These are phyloP conservation scores for Datnioides undecimradiatus DNA, from an alignment of 2,113 vertebrate species.

Conservation along the genomic window DNA sequence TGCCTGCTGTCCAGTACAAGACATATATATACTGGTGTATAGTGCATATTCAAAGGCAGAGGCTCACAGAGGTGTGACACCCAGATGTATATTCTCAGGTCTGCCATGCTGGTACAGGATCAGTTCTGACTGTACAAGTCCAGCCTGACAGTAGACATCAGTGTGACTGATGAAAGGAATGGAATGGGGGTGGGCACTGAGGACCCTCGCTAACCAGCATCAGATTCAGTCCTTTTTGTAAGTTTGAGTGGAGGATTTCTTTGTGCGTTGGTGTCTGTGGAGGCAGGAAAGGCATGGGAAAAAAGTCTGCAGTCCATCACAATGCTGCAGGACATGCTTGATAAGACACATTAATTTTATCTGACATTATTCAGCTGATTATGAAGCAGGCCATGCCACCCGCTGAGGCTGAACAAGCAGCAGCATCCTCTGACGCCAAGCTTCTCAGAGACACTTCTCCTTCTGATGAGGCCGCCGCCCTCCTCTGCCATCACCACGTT, in stretches of 20 bases:
- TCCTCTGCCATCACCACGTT: too few species aligned
- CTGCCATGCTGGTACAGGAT: too few species aligned
- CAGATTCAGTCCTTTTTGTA: neutral
- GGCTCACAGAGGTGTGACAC: too few species aligned
- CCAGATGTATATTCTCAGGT: too few species aligned
- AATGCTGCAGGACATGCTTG: conserved; percentile 36
- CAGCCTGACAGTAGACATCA: too few species aligned
- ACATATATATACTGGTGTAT: too few species aligned
- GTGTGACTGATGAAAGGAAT: too few species aligned
- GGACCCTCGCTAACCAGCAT: neutral
- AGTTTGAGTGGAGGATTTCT: neutral
- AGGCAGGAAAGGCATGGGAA: conserved; percentile 8
- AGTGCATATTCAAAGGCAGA: too few species aligned
- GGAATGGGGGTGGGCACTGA: too few species aligned
- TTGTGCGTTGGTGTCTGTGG: neutral
- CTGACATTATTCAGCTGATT: conserved; percentile 47
- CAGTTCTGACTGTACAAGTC: too few species aligned
- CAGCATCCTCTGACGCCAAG: conserved; percentile 39
- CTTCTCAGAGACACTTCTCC: conserved; percentile 11
- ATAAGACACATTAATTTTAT: conserved; percentile 48
- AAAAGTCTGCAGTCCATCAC: conserved; percentile 1
- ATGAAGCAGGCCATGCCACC: conserved; percentile 52
- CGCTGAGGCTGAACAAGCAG: conserved; percentile 36
- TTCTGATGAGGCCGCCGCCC: neutral
- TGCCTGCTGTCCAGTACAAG: too few species aligned